phyloP scores from a whole-genome alignment of 2,888 invertebrate genomes.

The Eilema caniola region DNA sequence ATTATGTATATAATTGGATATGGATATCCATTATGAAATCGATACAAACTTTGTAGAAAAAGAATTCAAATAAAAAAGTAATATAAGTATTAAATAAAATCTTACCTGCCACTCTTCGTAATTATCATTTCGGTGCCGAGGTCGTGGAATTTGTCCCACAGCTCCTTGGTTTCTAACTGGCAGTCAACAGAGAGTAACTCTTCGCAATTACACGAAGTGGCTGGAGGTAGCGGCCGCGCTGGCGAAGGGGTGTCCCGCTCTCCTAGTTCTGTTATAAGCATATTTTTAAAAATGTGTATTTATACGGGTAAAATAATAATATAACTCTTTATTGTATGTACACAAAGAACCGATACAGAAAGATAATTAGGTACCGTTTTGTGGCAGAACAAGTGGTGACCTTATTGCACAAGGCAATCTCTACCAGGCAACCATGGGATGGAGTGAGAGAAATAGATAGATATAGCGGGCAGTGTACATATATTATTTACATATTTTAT shows the following conservation, averaged over 20 bases:
- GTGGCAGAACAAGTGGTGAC: too few species aligned
- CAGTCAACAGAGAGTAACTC: conserved; percentile 94
- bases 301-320: too few species aligned
- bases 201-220: conserved; percentile 92
- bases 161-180: conserved; percentile 97
- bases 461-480: too few species aligned
- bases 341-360: too few species aligned
- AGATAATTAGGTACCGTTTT: too few species aligned
- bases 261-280: conserved; percentile 72
- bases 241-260: conserved; percentile 84
- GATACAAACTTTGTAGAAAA: neutral
- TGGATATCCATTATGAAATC: neutral
- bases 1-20: neutral
- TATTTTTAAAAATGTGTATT: conserved; percentile 1
- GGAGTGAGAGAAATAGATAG: too few species aligned
- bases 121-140: conserved; percentile 99
- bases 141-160: conserved; percentile 98
- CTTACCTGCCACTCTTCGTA: conserved; percentile 98
- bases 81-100: neutral
- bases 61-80: neutral
- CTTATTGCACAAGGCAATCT: too few species aligned
- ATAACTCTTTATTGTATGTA: too few species aligned
- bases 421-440: too few species aligned
- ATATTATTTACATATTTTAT: too few species aligned
- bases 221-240: conserved; percentile 75